Base-by-base conservation (phyloP, 2,113 vertebrate genomes). In the Halcyon senegalensis region DNA sequence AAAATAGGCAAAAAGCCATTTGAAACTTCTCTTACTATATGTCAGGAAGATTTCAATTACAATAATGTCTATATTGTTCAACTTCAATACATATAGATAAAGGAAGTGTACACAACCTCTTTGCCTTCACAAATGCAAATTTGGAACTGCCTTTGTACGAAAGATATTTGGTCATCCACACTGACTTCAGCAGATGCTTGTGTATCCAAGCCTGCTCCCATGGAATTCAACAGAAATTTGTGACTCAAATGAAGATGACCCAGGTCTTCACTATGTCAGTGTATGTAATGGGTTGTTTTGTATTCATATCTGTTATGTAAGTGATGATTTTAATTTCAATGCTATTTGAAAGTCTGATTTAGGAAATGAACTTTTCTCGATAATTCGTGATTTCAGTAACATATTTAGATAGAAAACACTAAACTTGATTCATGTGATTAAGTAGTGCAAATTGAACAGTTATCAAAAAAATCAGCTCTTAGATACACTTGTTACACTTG, bases 111-210 rank as follows among this genome's bases (percentile, higher is more conserved):
- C 44, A 89, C 0, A 10, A 53, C 44, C n/a, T 72, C 74, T 91
- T 89, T 77, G 62, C 44, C 81, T 69, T 91, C 82, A 83, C 53
- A 96, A 79, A 93, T 73, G 84, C 67, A 93, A 79, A 88, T 86
- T 46, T 93, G 51, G 13, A 91, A 48, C 59, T 74, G 53, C 39
- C 68, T 90, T 56, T 46, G 37, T 74, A 75, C 59, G 33, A 93
- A 93, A 76, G 62, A 37, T 62, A 83, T 44, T 93, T 83, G 70
- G 83, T 91, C 68, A 85, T 51, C 39, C 75, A 58, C 41, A 59
- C 17, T 48, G 69, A 90, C 58, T 87, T 83, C 69, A 82, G 41
- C 20, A 83, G 55, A 93, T 74, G 28, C 41, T 91, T 95, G 77
- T 69, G 87, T 76, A 73, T 41, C 67, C 63, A 90, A 83, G 63